Evolutionary conservation across 2,888 invertebrate species (phyloP), one percentile per base, ranked within the genome.

Genomic region (Eilema depressum): DNA sequence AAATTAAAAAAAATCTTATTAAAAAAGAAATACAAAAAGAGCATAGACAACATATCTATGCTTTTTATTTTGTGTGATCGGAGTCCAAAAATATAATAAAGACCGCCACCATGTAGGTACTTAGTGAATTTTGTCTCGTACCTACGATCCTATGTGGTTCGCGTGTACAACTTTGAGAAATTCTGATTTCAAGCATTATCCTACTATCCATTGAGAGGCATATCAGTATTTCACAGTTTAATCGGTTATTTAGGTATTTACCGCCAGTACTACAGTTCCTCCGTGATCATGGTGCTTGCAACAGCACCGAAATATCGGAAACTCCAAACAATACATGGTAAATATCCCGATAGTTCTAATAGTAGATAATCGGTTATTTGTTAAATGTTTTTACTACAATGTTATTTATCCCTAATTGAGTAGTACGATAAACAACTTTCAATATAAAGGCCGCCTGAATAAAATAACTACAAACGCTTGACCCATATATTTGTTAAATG

Each of bases 401-500:
- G 0, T 41, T 41, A 3, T 4, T 33, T 14, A 37, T 47, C 8
- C 5, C 3, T 5, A 20, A 20, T 20, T 1, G 5, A 47, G 8
- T n/a, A 10, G n/a, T 10, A 20, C 53, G 53, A 53, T 17, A n/a
- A 53, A 53, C 53, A 53, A 8, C 53, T n/a, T 47, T 20, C 41
- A 4, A 41, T 26, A 63, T 26, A 10, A 41, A n/a, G 2, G 26
- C 30, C 25, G 64, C 41, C 33, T 53, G 2, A 53, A 53, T 53
- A n/a, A n/a, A 53, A 10, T 47, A 47, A 47, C 20, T 47, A 12
- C 23, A 57, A 4, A 0, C 25, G 7, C 56, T 61, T 73, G 70
- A 69, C 72, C 70, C 47, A 30, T 71, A 67, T 20, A 64, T 70
- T 71, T 70, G 33, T 20, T 56, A 74, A 66, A 73, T 69, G 74